Percentiles rank a stretch among this genome's conserved stretches.
phyloP scores from a whole-genome alignment of 2,888 invertebrate genomes.

The Arge pagana region DNA sequence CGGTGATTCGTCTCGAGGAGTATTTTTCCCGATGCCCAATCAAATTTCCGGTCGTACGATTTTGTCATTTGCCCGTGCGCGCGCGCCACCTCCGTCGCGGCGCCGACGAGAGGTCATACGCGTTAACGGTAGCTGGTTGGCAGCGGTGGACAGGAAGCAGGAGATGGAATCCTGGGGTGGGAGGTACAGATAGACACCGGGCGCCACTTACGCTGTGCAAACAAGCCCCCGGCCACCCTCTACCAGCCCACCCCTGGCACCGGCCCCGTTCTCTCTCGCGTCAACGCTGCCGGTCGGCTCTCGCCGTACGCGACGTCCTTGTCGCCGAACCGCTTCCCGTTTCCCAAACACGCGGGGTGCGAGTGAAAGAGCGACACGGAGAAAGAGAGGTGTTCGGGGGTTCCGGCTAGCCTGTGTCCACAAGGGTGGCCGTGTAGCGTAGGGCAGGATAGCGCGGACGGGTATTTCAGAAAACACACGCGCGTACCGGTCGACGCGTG shows the following conservation, averaged over 20 bases:
- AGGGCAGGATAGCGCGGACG: slow-evolving; percentile 21
- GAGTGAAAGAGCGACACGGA: slow-evolving; percentile 15
- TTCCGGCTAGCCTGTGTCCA: slow-evolving; percentile 41
- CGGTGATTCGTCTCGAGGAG: no score
- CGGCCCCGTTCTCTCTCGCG: slow-evolving; percentile 26
- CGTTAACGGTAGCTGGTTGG: slow-evolving; percentile 36
- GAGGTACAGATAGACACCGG: slow-evolving; percentile 37
- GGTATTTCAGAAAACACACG: slow-evolving; percentile 29
- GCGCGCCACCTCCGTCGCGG: slow-evolving; percentile 35
- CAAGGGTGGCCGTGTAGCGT: slow-evolving; percentile 38
- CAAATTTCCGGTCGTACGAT: no score
- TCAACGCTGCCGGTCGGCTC: no score
- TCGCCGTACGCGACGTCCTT: no score
- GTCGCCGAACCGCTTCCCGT: no score
- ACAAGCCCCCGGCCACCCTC: slow-evolving; percentile 38
- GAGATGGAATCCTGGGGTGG: background rate
- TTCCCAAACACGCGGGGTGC: no score
- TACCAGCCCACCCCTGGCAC: slow-evolving; percentile 30
- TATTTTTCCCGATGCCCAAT: no score
- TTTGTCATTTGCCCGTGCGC: slow-evolving; percentile 19
- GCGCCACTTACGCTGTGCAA: slow-evolving; percentile 52
- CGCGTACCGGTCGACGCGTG: slow-evolving; percentile 18
- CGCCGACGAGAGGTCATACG: slow-evolving; percentile 39
- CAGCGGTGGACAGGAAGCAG: slow-evolving; percentile 38
- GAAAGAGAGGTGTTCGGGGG: slow-evolving; percentile 29